Percentiles rank a stretch among this genome's conserved stretches.
phyloP scores from a whole-genome alignment of 2,113 vertebrate genomes.

The Cyanoramphus novaezelandiae region DNA sequence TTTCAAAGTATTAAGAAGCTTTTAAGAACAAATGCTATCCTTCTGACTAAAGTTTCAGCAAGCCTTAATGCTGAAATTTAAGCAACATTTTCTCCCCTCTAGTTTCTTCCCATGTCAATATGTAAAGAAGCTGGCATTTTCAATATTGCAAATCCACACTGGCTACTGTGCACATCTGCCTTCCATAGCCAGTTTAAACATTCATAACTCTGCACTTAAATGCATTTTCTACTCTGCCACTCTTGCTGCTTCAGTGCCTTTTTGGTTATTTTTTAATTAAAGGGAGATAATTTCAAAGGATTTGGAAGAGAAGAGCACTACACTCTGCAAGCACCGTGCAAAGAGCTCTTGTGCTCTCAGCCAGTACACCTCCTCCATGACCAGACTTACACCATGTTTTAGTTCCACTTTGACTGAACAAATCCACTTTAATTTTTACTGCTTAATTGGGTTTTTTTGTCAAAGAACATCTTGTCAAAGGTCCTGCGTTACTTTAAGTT shows the following conservation, averaged over 20 bases:
- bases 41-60: neutral
- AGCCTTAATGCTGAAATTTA: neutral
- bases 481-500: neutral
- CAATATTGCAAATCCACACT: neutral
- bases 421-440: neutral
- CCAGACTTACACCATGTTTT: neutral
- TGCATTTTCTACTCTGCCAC: conserved; percentile 36
- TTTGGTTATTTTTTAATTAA: conserved; percentile 9
- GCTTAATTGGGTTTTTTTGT: neutral
- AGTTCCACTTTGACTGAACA: neutral
- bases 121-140: neutral
- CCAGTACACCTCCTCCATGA: neutral
- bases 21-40: neutral
- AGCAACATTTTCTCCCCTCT: neutral
- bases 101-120: neutral
- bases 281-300: conserved; percentile 30
- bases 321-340: neutral
- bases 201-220: conserved; percentile 60
- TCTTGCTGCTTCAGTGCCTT: conserved; percentile 32
- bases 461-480: neutral
- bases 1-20: neutral
- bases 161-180: conserved; percentile 25
- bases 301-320: conserved; percentile 23
- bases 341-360: neutral
- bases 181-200: conserved; percentile 65